Evolutionary conservation across 1,140 invertebrate genomes (phyloP).

Genomic region (Bursaphelenchus mucronatus): DNA sequence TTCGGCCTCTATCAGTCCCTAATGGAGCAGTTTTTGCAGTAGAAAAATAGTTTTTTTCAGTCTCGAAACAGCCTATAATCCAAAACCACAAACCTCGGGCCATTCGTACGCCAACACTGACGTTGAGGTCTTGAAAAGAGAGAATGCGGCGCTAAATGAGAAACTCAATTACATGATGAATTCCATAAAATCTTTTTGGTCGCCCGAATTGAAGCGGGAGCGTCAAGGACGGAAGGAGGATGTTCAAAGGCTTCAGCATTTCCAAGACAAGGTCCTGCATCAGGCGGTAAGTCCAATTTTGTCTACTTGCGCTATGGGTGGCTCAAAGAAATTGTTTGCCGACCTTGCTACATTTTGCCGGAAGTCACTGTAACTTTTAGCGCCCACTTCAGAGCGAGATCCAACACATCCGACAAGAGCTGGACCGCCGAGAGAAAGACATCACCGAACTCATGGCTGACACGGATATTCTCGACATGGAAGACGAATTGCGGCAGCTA

Average conservation of each 20-base stretch:
- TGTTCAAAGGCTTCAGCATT: conserved; percentile 65
- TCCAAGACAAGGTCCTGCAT: conserved; percentile 35
- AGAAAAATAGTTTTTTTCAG: neutral
- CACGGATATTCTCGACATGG: conserved; percentile 22
- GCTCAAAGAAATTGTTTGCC: neutral
- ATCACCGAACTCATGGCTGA: conserved; percentile 14
- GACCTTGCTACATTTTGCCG: conserved; percentile 10
- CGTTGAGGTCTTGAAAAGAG: conserved; percentile 74
- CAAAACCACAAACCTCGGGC: neutral
- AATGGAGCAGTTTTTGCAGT: too few species aligned
- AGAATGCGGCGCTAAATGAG: conserved; percentile 91
- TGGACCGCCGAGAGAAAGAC: conserved; percentile 29
- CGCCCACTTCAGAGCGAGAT: conserved; percentile 4
- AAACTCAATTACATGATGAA: conserved; percentile 97
- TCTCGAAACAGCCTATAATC: neutral
- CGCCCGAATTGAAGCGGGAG: conserved; percentile 96
- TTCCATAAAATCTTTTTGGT: conserved; percentile 99
- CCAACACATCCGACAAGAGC: conserved; percentile 21
- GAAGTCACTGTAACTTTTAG: neutral
- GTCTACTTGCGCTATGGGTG: too few species aligned
- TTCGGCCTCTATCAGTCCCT: too few species aligned
- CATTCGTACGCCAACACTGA: neutral
- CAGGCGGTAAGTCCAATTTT: conserved; percentile 23
- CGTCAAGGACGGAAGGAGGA: conserved; percentile 90
- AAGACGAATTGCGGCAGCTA: conserved; percentile 20